Conservation (phyloP, 1,140 invertebrate species). For the Bradynema listronoti region DNA sequence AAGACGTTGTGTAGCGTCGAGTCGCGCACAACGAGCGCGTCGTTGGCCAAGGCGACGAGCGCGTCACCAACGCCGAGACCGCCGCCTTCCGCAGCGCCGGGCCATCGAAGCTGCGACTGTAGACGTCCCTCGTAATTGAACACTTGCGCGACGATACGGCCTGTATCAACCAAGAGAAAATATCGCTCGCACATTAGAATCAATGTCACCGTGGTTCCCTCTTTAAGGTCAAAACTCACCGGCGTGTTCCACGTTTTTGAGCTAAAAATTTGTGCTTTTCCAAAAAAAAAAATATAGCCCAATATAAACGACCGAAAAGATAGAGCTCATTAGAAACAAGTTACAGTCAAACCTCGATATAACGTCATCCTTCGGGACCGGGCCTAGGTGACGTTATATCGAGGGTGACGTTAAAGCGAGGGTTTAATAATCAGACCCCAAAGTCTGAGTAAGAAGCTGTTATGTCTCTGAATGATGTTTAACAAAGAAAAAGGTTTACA, state of each 20-base stretch:
- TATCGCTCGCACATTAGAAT: constrained; percentile 79
- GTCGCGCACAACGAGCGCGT: constrained; percentile 68
- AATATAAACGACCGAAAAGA: too few relatives aligned
- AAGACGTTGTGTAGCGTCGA: constrained; percentile 73
- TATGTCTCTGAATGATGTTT: too few relatives aligned
- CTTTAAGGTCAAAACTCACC: constrained; percentile 67
- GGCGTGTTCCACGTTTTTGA: constrained; percentile 83
- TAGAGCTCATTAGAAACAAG: too few relatives aligned
- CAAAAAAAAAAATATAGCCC: too few relatives aligned
- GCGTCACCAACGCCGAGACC: constrained; percentile 65
- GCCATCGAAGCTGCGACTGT: constrained; percentile 66
- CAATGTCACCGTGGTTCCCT: constrained; percentile 69
- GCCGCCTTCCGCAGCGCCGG: constrained; percentile 63
- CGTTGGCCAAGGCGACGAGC: too few relatives aligned
- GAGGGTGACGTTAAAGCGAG: too few relatives aligned
- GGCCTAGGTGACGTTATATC: too few relatives aligned
- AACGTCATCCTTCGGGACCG: too few relatives aligned
- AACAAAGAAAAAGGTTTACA: too few relatives aligned
- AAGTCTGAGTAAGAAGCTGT: too few relatives aligned
- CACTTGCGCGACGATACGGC: constrained; percentile 65
- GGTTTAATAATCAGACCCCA: too few relatives aligned
- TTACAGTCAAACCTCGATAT: too few relatives aligned
- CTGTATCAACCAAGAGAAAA: constrained; percentile 74
- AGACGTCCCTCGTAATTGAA: constrained; percentile 82
- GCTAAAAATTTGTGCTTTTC: constrained; percentile 58